Evolutionary conservation across 2,888 invertebrate species (phyloP).

Genomic region (Mycalesis mineus): DNA sequence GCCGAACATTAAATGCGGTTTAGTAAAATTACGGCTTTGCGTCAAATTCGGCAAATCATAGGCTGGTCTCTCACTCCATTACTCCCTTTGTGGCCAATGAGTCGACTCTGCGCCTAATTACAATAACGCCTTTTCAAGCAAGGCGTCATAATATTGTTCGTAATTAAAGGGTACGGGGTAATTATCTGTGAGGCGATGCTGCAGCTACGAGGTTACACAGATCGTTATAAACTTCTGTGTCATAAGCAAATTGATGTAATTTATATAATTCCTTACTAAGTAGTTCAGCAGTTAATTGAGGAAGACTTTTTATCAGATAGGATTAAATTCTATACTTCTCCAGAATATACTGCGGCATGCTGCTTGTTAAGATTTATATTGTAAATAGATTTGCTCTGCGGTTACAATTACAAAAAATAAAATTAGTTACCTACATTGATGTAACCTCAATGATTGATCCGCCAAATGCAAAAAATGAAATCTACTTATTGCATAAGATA

Average conservation of each 20-base stretch:
- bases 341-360: no score
- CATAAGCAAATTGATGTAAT: background rate
- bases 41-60: constrained; percentile 41
- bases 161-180: constrained; percentile 66
- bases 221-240: constrained; percentile 6
- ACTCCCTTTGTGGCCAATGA: constrained; percentile 64
- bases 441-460: no score
- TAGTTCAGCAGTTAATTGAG: background rate
- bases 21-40: constrained; percentile 12
- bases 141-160: constrained; percentile 64
- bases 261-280: background rate
- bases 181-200: constrained; percentile 53
- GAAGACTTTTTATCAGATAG: no score
- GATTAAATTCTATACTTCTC: no score
- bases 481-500: no score
- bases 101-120: constrained; percentile 64
- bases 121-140: constrained; percentile 55
- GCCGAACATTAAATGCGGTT: constrained; percentile 1
- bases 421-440: no score
- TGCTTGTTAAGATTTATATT: no score
- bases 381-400: no score
- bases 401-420: no score
- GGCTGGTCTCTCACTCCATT: constrained; percentile 61
- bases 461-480: no score
- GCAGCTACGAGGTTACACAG: background rate